Evolutionary conservation across 2,888 invertebrate genomes (phyloP).

Genomic region (Caradrina clavipalpis): DNA sequence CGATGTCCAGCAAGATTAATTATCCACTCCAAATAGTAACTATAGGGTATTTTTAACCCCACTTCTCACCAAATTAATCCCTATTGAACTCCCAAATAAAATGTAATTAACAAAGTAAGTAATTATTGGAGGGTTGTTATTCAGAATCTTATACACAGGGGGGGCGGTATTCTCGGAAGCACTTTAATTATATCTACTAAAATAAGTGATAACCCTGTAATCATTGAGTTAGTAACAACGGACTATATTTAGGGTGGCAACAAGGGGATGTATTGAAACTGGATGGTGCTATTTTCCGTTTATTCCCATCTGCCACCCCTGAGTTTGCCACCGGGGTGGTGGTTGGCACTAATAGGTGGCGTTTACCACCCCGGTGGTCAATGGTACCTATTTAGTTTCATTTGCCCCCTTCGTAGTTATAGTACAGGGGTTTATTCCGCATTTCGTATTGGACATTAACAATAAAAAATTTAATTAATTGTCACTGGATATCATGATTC

Average conservation of each 20-base stretch:
- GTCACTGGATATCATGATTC: too few relatives aligned
- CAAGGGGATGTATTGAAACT: neutral
- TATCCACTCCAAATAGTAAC: too few relatives aligned
- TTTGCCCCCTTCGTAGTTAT: too few relatives aligned
- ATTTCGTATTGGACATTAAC: too few relatives aligned
- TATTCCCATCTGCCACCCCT: too few relatives aligned
- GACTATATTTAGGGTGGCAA: constrained; percentile 25
- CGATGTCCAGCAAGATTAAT: too few relatives aligned
- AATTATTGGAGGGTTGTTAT: constrained; percentile 24
- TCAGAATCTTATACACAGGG: neutral
- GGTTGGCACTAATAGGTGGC: too few relatives aligned
- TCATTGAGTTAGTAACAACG: constrained; percentile 26
- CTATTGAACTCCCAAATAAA: constrained; percentile 14
- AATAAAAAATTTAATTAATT: too few relatives aligned
- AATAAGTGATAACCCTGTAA: constrained; percentile 8
- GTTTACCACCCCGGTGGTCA: too few relatives aligned
- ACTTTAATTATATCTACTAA: constrained; percentile 30
- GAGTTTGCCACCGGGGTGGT: too few relatives aligned
- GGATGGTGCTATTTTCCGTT: neutral
- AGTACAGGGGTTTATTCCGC: too few relatives aligned
- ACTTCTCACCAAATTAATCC: constrained; percentile 18
- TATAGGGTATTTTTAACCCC: constrained; percentile 13
- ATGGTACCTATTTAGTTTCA: too few relatives aligned
- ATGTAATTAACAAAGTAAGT: constrained; percentile 18
- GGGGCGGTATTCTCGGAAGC: constrained; percentile 25